Base-by-base conservation (phyloP, 2,888 invertebrate genomes). In the Trichacis sp. region DNA sequence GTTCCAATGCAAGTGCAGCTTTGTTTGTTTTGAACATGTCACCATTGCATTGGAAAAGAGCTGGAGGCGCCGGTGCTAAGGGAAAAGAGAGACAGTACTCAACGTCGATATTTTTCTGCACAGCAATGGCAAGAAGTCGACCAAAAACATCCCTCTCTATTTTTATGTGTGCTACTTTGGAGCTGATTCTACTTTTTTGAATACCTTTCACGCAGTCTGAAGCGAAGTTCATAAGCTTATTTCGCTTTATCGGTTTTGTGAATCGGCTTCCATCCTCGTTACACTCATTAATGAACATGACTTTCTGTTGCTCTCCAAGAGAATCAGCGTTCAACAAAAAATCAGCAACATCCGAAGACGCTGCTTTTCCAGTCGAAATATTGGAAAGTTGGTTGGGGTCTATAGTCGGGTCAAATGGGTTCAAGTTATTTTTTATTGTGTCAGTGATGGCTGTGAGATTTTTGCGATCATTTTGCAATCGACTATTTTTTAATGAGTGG, bases 311-410 rank as follows among this genome's bases (percentile, higher is more conserved):
- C 40, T 60, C 1, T 18, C 76, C 74, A 36, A 33, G 1, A 56
- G 63, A 20, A 45, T 74, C 65, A 0, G 77, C 58, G 52, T 76
- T 77, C 2, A 77, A 58, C 38, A 77, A 53, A 54, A 74, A 81
- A 73, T 77, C 64, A 51, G 70, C 12, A 68, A 80, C 73, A 40
- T 76, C 64, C 48, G 5, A 1, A 36, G 76, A 76, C 59, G 77
- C 74, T 38, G 77, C 77, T 64, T 76, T 76, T 46, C 80, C 77
- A 40, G 78, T 78, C 15, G 77, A 77, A 73, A 78, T 63, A 15
- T 77, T 76, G 19, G 76, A 77, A 29, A 76, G 20, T n/a, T 33
- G 11, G 2, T 33, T 33, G 2, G 2, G 24, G 9, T 33, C 33
- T 33, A 33, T 11, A 2, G 2, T 33, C n/a, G 2, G 2, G 9